Percentiles rank a stretch among this genome's conserved stretches.
These are phyloP conservation scores for Cirrhinus mrigala DNA, from an alignment of 2,797 vertebrate species.

Conservation along the genomic window DNA sequence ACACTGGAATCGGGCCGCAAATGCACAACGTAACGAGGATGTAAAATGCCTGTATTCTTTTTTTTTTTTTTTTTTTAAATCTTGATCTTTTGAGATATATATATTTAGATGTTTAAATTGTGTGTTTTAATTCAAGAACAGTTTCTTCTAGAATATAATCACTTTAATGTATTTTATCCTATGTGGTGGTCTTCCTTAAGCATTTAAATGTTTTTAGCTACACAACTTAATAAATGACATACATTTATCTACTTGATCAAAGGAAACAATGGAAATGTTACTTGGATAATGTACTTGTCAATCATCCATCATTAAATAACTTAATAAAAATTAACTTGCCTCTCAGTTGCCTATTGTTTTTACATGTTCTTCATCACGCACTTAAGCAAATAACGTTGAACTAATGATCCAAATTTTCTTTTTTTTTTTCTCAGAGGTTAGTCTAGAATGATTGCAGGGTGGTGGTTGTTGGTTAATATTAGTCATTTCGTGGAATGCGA, in stretches of 20 bases:
- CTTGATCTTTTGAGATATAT: not conserved
- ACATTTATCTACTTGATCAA: slow-evolving; percentile 4
- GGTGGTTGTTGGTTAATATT: slow-evolving; percentile 18
- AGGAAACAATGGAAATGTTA: not conserved
- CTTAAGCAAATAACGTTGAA: not conserved
- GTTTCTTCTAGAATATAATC: slow-evolving; percentile 1
- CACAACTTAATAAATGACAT: not conserved
- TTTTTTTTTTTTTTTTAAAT: not conserved
- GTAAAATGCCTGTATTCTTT: not conserved
- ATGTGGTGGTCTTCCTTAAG: slow-evolving; percentile 14
- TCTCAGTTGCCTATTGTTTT: not conserved
- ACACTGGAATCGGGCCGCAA: not conserved
- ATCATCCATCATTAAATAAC: not conserved
- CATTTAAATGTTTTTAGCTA: not conserved
- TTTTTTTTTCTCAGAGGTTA: not conserved
- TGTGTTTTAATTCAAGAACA: not conserved
- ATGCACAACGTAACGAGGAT: not conserved
- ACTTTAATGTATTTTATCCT: slow-evolving; percentile 7
- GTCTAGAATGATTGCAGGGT: not conserved
- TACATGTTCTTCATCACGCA: no score
- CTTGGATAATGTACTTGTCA: not conserved
- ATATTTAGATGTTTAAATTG: not conserved
- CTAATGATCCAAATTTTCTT: not conserved
- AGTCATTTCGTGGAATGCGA: slow-evolving; percentile 21
- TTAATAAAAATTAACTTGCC: not conserved